Evolutionary conservation across 2,113 vertebrate species (phyloP).

Genomic region (Arizona elegans): DNA sequence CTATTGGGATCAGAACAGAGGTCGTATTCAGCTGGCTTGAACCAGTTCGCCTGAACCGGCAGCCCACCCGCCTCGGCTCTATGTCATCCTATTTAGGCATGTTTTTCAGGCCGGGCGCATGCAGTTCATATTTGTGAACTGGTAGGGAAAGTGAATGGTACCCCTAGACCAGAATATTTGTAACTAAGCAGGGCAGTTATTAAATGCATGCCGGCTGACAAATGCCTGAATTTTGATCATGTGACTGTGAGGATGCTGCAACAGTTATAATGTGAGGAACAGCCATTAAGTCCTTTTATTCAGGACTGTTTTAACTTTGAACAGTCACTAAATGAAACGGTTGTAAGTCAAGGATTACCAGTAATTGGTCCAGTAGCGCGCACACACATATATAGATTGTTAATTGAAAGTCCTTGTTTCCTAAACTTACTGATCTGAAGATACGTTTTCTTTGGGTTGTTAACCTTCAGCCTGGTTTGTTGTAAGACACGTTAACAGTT

Average conservation of each 20-base stretch:
- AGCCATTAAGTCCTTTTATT: not conserved
- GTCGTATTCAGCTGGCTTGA: too few relatives aligned
- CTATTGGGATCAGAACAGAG: not conserved
- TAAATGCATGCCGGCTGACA: not conserved
- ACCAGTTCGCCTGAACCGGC: too few relatives aligned
- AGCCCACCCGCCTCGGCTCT: too few relatives aligned
- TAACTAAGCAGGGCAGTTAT: not conserved
- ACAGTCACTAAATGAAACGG: not conserved
- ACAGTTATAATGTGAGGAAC: not conserved
- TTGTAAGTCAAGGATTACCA: not conserved
- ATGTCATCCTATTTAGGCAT: too few relatives aligned
- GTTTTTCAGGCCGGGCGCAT: too few relatives aligned
- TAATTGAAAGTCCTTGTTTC: not conserved
- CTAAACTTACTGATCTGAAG: not conserved
- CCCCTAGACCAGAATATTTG: not conserved
- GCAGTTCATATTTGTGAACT: too few relatives aligned
- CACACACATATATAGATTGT: not conserved
- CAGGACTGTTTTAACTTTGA: not conserved
- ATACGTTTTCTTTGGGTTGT: not conserved
- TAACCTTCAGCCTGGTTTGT: not conserved
- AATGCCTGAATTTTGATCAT: not conserved
- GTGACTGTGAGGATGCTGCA: not conserved
- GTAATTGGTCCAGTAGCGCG: not conserved
- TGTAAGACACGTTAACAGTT: not conserved
- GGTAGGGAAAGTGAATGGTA: too few relatives aligned